phyloP scores from a whole-genome alignment of 2,888 invertebrate genomes.

The Clanis bilineata region DNA sequence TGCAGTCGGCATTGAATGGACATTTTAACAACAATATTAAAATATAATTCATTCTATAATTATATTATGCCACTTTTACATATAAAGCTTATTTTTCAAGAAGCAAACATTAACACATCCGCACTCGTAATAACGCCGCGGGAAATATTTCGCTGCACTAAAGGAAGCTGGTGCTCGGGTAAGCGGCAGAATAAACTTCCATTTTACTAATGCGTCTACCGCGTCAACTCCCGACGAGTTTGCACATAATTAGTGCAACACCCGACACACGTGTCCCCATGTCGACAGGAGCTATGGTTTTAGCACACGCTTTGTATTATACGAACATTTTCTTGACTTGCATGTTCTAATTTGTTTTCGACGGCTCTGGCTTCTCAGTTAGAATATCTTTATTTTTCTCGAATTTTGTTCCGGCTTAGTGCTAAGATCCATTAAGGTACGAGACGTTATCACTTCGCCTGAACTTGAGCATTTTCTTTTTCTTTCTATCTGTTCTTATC shows the following conservation, averaged over 20 bases:
- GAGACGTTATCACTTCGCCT: too few relatives aligned
- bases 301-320: constrained; percentile 9
- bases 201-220: constrained; percentile 29
- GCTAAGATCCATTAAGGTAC: too few relatives aligned
- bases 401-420: too few relatives aligned
- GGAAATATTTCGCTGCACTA: constrained; percentile 15
- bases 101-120: not conserved
- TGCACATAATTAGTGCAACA: constrained; percentile 27
- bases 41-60: not conserved
- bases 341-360: not conserved
- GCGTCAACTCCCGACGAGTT: constrained; percentile 24
- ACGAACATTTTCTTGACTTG: not conserved
- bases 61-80: not conserved
- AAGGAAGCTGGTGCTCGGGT: not conserved
- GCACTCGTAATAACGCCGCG: not conserved
- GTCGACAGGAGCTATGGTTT: constrained; percentile 11
- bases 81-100: not conserved
- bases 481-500: too few relatives aligned
- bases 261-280: constrained; percentile 3
- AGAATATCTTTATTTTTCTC: too few relatives aligned
- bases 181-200: constrained; percentile 23
- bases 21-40: too few relatives aligned
- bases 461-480: too few relatives aligned
- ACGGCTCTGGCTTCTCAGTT: too few relatives aligned
- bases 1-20: too few relatives aligned